Evolutionary conservation across 2,888 invertebrate species (phyloP), one percentile per base, ranked within the genome.

Genomic region (Oxystoma pomonae): DNA sequence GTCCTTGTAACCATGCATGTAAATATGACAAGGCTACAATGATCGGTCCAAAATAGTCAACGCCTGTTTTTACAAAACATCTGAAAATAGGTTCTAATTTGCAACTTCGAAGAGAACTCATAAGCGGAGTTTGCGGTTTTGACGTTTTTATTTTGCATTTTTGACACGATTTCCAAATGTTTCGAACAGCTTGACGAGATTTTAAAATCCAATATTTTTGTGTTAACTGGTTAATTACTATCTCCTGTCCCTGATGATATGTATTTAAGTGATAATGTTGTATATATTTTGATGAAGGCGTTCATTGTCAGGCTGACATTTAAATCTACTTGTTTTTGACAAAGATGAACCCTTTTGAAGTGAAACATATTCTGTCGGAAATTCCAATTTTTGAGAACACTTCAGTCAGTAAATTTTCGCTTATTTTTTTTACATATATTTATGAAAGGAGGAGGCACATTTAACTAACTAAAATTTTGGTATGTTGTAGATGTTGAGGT

Each of bases 131-230:
- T n/a, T n/a, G n/a, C n/a, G n/a, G 18, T 53, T 18, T 59, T n/a
- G 20, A 20, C 65, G 62, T 61, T 65, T 51, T 62, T 55, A 22
- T 52, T 50, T 51, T 19, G 53, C 16, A n/a, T n/a, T n/a, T n/a
- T n/a, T n/a, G n/a, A n/a, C n/a, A n/a, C n/a, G n/a, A n/a, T n/a
- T n/a, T n/a, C n/a, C n/a, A n/a, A n/a, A n/a, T n/a, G n/a, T n/a
- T n/a, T n/a, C n/a, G n/a, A n/a, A n/a, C n/a, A n/a, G n/a, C n/a
- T n/a, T n/a, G n/a, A n/a, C n/a, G n/a, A n/a, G n/a, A n/a, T n/a
- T n/a, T n/a, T n/a, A n/a, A n/a, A 55, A 62, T 62, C 59, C 59
- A 59, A 59, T 52, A 63, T 50, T 62, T 62, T 16, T 62, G 59
- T 49, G 55, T 16, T 59, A 62, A 16, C 18, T 59, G 22, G 50